Conservation (phyloP, 2,888 invertebrate genomes). For the Tanytarsus gracilentus region DNA sequence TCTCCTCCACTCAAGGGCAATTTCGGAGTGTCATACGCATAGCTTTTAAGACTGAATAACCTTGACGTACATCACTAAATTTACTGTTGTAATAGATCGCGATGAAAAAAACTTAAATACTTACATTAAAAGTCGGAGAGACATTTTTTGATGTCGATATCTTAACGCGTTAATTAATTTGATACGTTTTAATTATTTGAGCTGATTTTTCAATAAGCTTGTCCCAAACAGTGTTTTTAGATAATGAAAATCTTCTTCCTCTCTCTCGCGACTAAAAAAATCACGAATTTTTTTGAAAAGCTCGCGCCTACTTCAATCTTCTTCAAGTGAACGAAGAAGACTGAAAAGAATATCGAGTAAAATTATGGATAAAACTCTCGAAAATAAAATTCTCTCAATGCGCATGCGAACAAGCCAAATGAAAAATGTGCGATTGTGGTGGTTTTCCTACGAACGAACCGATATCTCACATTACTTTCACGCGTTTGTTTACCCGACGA, state of each 20-base stretch:
- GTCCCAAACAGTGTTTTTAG: neutral
- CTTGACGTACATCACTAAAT: neutral
- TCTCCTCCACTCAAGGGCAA: no score
- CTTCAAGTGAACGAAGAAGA: neutral
- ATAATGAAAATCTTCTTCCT: neutral
- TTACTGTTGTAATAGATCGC: neutral
- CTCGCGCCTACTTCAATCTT: neutral
- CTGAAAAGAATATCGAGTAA: neutral
- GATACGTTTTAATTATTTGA: neutral
- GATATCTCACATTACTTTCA: no score
- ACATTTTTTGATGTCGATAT: conserved; percentile 6
- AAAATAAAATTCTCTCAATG: no score
- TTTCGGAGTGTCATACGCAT: neutral
- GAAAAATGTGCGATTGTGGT: no score
- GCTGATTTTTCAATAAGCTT: neutral
- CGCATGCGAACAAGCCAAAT: no score
- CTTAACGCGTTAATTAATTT: neutral
- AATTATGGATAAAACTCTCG: no score
- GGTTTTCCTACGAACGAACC: no score
- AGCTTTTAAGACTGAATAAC: neutral
- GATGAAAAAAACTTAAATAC: neutral
- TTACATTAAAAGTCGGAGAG: conserved; percentile 24
- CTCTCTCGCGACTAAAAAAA: neutral
- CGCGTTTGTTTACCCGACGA: no score
- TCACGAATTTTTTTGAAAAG: neutral